Evolutionary conservation across 2,888 invertebrate genomes (phyloP).

Genomic region (Andrena praecox): DNA sequence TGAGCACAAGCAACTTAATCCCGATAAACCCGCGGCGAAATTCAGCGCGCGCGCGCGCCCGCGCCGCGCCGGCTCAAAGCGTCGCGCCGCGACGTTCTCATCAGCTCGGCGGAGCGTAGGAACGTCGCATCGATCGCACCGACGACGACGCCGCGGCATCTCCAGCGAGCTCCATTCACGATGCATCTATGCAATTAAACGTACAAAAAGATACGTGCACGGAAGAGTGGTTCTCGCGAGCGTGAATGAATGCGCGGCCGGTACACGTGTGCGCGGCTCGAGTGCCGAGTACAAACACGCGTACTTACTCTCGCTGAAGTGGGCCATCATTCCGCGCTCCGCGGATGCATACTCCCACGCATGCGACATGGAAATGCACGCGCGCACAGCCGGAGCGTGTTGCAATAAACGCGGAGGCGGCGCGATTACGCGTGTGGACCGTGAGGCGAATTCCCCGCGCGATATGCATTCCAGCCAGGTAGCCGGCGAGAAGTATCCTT

Average conservation of each 20-base stretch:
- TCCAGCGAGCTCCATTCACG: conserved; percentile 39
- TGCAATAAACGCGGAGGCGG: conserved; percentile 32
- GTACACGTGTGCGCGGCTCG: conserved; percentile 34
- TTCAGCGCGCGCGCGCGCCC: background rate
- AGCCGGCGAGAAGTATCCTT: conserved; percentile 31
- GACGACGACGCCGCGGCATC: conserved; percentile 14
- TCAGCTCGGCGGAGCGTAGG: background rate
- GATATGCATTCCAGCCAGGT: conserved; percentile 42
- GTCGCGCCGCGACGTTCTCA: background rate
- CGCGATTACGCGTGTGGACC: conserved; percentile 21
- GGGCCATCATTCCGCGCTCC: conserved; percentile 50
- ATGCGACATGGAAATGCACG: background rate
- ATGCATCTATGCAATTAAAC: conserved; percentile 69
- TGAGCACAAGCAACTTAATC: background rate
- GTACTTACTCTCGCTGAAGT: conserved; percentile 51
- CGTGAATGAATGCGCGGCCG: conserved; percentile 41
- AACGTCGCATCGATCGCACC: conserved; percentile 27
- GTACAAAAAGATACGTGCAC: conserved; percentile 45
- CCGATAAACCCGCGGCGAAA: conserved; percentile 1
- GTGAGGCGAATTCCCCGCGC: conserved; percentile 20
- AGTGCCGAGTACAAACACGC: conserved; percentile 47
- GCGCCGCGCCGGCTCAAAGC: background rate
- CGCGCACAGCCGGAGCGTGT: background rate
- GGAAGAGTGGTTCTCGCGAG: conserved; percentile 42
- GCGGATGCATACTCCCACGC: conserved; percentile 17